Evolutionary conservation across 1,140 invertebrate species (phyloP), one percentile per base, ranked within the genome.

Genomic region (Bacillus rossius): DNA sequence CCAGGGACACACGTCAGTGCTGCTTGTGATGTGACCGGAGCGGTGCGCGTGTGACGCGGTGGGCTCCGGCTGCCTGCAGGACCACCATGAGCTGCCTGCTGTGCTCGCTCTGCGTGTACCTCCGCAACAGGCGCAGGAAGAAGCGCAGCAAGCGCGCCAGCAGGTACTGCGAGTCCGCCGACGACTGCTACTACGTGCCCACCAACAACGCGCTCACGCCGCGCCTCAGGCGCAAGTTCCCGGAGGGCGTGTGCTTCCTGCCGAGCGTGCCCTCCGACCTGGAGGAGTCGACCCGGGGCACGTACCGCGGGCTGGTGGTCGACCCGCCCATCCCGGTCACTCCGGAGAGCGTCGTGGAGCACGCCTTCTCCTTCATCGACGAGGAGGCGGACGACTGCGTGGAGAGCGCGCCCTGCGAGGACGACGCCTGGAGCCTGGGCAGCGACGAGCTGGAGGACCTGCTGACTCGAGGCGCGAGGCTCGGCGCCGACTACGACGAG

Each of bases 191-290:
- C 29, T 34, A 34, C 29, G 29, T 34, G 29, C 29, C 29, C 5
- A 34, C 29, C 29, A 34, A 34, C 29, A 34, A 34, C 47, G 16
- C 20, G 3, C 20, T 14, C 37, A 55, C 53, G 13, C 53, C 53
- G 0, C 37, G 38, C 2, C 40, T 55, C 5, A n/a, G 38, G 1
- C 53, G 53, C 40, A 55, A 55, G 53, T 55, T 55, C 14, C 53
- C 53, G 2, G 29, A 10, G 4, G 53, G 53, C 53, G 20, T 55
- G 42, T 45, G 42, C 14, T 45, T 22, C 22, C 47, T 48, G 47
- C 19, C 47, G 1, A 22, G 23, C 19, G 47, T 23, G 5, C 26
- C 47, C 13, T 48, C 47, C 14, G 47, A 48, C n/a, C 29, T 34
- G 5, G 29, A 45, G 42, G 42, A 19, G 42, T 19, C 42, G 5